Base-by-base conservation (phyloP, 2,797 vertebrate genomes). In the Selene dorsalis region DNA sequence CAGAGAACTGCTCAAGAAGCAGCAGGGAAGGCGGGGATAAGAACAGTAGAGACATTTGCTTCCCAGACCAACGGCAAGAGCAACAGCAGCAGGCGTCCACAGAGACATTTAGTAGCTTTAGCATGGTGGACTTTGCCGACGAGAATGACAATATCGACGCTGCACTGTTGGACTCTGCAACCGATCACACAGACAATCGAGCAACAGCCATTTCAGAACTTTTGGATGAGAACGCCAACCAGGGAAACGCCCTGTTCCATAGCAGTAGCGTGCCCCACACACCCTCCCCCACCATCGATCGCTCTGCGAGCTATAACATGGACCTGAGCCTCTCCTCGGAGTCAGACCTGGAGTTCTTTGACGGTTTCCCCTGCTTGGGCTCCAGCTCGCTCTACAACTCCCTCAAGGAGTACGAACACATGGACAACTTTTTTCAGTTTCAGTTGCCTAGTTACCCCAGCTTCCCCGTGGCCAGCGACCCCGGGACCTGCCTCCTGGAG, bases 171-270 rank as follows among this genome's bases (percentile, higher is more conserved):
- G 88, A 88, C 69, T 77, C 83, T 14, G 75, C 50, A 2, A 74
- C 79, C 8, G 84, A 84, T 62, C 87, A 82, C 75, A 87, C 71
- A 1, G 94, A 94, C 87, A 93, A 93, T 80, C 94, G 93, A 75
- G 88, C 90, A 38, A 91, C 84, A 6, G 92, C 95, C 81, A 93
- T 95, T 30, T 95, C 96, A 0, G 96, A 96, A 89, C 94, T 96
- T 86, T 94, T 98, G 86, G 97, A 99, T 0, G 97, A 99, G 82
- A 99, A 98, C 0, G 97, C 97, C 88, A 99, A 99, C 92, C 96
- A 97, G 87, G 97, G 94, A 0, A 92, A 95, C 0, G 89, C 90
- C 28, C 92, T 97, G 4, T 96, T 97, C 87, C 93, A 96, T 43
- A 93, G 93, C 64, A 84, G 95, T 0, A 87, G 84, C 0, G 92